Evolutionary conservation across 2,797 vertebrate species (phyloP), one percentile per base, ranked within the genome.

Genomic region (Parauchenoglanis punctatus): DNA sequence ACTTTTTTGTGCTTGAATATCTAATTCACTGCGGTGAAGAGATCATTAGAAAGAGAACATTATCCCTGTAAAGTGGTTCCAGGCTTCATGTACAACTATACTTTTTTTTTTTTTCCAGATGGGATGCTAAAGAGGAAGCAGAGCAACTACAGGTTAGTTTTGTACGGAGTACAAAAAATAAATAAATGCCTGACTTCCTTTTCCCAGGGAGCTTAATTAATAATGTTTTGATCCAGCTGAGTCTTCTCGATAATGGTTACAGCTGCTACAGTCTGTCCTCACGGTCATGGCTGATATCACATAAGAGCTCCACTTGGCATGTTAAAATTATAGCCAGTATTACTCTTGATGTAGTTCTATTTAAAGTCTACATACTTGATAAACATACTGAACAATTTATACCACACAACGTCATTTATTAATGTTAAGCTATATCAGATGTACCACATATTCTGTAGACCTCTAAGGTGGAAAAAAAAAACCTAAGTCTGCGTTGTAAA

Each of bases 61-160:
- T 31, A 83, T 63, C 35, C 40, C 12, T 82, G 44, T 46, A n/a
- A 13, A 72, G 6, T 23, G 35, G 17, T 59, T 59, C 10, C 63
- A 81, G 52, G 8, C 23, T 23, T 81, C 18, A 35, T 46, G 15
- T 18, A 20, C 25, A n/a, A 25, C 1, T 77, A 54, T 78, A 11
- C 17, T 78, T 59, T 59, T 31, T 56, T 0, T 28, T 49, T 78
- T 59, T 59, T 46, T 56, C 89, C 91, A 99, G 98, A 91, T 99
- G 97, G 97, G 96, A 97, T 84, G 77, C 87, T 65, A 96, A 96
- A 92, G 97, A 97, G 88, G 95, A 95, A 7, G 96, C 92, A 81
- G 96, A 96, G 18, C 90, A 90, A 59, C 83, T 87, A 65, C 92
- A 95, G 95, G 96, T 96, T 68, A 93, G 93, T 83, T 84, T 75